These are phyloP conservation scores for Enteromius treurensis DNA, from an alignment of 2,797 vertebrate species.

Conservation along the genomic window DNA sequence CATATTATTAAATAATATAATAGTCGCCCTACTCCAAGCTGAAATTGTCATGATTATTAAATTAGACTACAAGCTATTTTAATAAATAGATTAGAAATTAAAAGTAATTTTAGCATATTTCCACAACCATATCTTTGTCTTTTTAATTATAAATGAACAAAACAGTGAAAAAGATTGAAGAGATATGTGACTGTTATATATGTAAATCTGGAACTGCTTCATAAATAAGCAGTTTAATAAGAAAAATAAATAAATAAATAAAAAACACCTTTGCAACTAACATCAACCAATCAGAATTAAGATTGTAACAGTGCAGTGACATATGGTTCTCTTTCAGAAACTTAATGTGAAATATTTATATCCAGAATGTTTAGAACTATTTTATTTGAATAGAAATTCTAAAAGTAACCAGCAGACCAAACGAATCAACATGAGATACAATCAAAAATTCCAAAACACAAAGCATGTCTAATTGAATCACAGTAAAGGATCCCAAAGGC, in stretches of 20 bases:
- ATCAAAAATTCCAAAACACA: slow-evolving; percentile 28
- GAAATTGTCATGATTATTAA: slow-evolving; percentile 1
- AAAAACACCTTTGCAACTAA: neutral
- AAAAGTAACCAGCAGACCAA: slow-evolving; percentile 3
- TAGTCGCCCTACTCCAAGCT: neutral
- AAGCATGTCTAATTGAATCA: neutral
- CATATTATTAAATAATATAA: neutral
- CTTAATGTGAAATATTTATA: neutral
- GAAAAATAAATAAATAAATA: neutral
- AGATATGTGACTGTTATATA: neutral
- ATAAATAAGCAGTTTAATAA: neutral
- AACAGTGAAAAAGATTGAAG: neutral
- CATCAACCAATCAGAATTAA: neutral
- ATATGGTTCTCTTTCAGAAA: neutral
- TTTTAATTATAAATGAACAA: neutral
- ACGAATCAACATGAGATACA: neutral
- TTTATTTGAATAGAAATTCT: neutral
- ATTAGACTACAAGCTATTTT: neutral
- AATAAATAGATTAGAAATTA: neutral
- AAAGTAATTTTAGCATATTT: neutral
- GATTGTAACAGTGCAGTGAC: no score
- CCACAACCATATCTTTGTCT: neutral
- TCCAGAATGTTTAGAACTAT: slow-evolving; percentile 7
- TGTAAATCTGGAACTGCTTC: neutral
- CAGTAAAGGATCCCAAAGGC: neutral